Percentiles rank a stretch among this genome's conserved stretches.
phyloP scores from a whole-genome alignment of 2,113 vertebrate species.

The Pedetes capensis region DNA sequence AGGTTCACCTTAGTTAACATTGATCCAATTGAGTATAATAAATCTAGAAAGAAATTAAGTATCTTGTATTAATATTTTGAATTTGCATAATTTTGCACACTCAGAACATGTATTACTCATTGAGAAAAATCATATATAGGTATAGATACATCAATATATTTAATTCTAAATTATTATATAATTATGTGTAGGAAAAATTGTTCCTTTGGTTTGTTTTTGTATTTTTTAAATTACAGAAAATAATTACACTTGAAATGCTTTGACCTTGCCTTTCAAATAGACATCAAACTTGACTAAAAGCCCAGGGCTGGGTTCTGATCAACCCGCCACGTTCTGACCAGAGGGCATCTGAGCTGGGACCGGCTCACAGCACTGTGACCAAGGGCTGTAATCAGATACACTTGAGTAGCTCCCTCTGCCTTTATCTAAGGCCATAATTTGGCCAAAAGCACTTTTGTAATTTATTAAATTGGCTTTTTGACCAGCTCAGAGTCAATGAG shows the following conservation, averaged over 20 bases:
- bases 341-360: not conserved
- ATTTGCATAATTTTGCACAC: not conserved
- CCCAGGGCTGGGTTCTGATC: not conserved
- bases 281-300: not conserved
- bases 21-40: not conserved
- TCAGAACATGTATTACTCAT: not conserved
- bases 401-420: not conserved
- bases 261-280: not conserved
- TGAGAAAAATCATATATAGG: not conserved
- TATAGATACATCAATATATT: not conserved
- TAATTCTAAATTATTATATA: not conserved
- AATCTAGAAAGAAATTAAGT: not conserved
- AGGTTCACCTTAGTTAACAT: not conserved
- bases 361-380: not conserved
- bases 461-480: constrained; percentile 72
- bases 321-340: not conserved
- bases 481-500: constrained; percentile 48
- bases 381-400: not conserved
- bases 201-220: not conserved
- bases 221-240: constrained; percentile 15
- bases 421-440: constrained; percentile 40
- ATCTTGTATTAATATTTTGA: not conserved
- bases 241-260: not conserved
- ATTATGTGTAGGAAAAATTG: not conserved
- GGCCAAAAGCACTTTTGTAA: constrained; percentile 50